Conservation (phyloP, 2,113 vertebrate genomes). For the Upupa epops region DNA sequence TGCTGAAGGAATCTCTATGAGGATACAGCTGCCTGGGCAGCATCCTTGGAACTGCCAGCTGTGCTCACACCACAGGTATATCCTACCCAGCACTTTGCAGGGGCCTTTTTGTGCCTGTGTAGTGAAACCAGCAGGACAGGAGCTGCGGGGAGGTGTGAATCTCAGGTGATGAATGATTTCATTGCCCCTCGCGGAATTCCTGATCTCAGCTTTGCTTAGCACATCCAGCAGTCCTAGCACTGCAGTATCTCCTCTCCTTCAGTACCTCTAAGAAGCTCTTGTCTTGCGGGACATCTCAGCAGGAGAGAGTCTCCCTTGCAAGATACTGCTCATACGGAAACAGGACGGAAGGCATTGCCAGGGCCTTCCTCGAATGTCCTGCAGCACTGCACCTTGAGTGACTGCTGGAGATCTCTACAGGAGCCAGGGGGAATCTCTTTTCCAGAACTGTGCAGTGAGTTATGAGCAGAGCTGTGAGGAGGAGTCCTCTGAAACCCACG, state of each 20-base stretch:
- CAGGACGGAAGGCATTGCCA: not conserved
- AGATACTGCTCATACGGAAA: not conserved
- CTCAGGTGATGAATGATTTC: slow-evolving; percentile 3
- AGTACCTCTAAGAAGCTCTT: not conserved
- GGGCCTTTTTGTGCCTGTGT: not conserved
- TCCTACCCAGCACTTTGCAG: not conserved
- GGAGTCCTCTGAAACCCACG: not conserved
- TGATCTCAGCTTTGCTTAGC: slow-evolving; percentile 7
- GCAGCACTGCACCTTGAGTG: not conserved
- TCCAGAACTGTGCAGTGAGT: not conserved
- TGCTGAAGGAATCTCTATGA: not conserved
- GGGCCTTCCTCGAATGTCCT: not conserved
- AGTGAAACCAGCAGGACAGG: not conserved
- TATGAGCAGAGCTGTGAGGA: not conserved
- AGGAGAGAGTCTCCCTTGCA: not conserved
- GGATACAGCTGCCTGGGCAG: not conserved
- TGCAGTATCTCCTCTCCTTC: not conserved
- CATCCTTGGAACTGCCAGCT: not conserved
- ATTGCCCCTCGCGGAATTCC: slow-evolving; percentile 4
- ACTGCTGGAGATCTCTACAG: not conserved
- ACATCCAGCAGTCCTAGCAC: slow-evolving; percentile 11
- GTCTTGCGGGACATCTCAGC: not conserved
- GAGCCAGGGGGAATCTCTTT: not conserved
- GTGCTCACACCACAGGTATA: not conserved
- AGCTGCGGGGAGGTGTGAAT: slow-evolving; percentile 29